These are phyloP conservation scores for Centropristis striata DNA, from an alignment of 2,113 vertebrate genomes.

Conservation along the genomic window DNA sequence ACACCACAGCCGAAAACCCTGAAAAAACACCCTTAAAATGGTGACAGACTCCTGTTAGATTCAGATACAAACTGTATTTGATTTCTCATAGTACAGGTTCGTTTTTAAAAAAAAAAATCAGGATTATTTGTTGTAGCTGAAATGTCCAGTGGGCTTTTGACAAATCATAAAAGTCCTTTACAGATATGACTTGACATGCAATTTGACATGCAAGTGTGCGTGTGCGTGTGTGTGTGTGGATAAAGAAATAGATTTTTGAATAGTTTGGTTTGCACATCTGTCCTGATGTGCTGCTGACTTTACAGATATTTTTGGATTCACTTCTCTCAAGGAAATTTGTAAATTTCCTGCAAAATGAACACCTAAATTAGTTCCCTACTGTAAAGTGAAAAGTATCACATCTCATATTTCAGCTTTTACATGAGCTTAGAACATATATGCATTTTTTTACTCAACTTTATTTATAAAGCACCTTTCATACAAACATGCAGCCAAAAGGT, in stretches of 20 bases:
- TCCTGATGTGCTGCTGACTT: too few relatives aligned
- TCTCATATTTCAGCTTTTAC: background rate
- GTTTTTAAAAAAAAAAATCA: background rate
- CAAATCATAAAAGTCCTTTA: too few relatives aligned
- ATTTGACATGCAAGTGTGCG: too few relatives aligned
- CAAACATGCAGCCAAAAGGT: too few relatives aligned
- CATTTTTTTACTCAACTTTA: background rate
- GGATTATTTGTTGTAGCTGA: background rate
- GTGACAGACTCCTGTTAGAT: background rate
- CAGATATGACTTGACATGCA: too few relatives aligned
- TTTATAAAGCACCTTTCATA: too few relatives aligned
- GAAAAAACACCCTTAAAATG: conserved; percentile 10
- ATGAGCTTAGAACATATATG: background rate
- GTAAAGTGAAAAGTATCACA: background rate
- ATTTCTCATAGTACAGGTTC: background rate
- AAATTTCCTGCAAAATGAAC: background rate
- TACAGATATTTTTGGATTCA: too few relatives aligned
- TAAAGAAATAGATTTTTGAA: too few relatives aligned
- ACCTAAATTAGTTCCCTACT: background rate
- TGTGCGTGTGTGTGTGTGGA: too few relatives aligned
- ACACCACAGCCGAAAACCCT: background rate
- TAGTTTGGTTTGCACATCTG: too few relatives aligned
- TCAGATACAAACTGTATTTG: background rate
- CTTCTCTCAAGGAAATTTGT: background rate
- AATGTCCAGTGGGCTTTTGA: too few relatives aligned